Conservation (phyloP, 2,113 vertebrate species). For the Plecturocebus donacophilus region DNA sequence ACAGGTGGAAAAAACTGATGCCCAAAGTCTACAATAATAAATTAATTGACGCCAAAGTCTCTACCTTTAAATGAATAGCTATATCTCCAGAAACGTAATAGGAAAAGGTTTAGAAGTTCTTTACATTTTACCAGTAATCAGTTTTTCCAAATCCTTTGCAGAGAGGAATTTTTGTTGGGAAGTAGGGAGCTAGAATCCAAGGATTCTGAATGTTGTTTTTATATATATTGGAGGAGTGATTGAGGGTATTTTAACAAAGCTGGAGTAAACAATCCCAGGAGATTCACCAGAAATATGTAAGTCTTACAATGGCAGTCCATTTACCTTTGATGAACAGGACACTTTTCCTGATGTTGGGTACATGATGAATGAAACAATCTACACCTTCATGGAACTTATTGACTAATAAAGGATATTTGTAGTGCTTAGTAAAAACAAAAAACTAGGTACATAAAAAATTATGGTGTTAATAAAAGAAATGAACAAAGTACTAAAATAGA, state of each 20-base stretch:
- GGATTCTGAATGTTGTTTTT: neutral
- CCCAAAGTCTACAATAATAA: neutral
- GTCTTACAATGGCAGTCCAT: neutral
- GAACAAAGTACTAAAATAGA: neutral
- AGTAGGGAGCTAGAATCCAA: neutral
- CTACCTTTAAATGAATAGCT: conserved; percentile 39
- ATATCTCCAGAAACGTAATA: conserved; percentile 12
- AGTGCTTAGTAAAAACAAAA: neutral
- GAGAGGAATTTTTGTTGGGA: neutral
- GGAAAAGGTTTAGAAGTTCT: conserved; percentile 8
- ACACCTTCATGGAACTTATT: neutral
- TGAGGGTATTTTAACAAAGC: neutral
- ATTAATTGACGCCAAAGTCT: neutral
- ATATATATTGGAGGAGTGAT: neutral
- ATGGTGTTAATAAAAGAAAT: neutral
- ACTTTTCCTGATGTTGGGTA: neutral
- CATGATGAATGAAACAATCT: neutral
- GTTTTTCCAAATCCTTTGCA: conserved; percentile 30
- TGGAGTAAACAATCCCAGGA: neutral
- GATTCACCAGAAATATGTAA: neutral
- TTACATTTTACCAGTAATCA: neutral
- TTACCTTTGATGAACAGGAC: neutral
- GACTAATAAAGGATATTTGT: neutral
- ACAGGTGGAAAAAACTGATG: neutral
- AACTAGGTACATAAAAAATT: neutral